These are phyloP conservation scores for Stenotaenia linearis DNA, from an alignment of 2,888 invertebrate genomes.

Conservation along the genomic window DNA sequence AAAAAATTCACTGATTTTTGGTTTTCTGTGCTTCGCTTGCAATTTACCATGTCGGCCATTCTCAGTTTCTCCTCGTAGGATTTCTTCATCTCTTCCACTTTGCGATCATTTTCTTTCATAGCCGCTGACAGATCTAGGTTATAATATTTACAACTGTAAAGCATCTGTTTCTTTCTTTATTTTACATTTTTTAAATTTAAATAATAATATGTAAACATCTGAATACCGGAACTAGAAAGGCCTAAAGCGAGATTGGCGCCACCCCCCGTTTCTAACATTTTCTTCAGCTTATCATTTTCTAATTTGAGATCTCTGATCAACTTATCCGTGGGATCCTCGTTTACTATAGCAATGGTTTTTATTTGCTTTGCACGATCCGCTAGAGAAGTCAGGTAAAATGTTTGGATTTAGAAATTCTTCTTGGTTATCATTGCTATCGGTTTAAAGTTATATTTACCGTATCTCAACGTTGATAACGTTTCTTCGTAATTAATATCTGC, in stretches of 20 bases:
- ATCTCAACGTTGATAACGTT: constrained; percentile 52
- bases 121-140: constrained; percentile 45
- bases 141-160: background rate
- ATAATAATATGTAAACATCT: background rate
- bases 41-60: constrained; percentile 40
- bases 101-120: constrained; percentile 50
- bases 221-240: background rate
- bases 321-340: constrained; percentile 55
- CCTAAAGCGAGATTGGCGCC: constrained; percentile 1
- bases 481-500: constrained; percentile 54
- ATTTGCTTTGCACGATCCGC: constrained; percentile 57
- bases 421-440: no score
- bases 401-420: no score
- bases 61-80: constrained; percentile 48
- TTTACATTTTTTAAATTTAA: background rate
- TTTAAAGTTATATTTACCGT: constrained; percentile 46
- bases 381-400: constrained; percentile 38
- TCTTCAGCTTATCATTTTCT: constrained; percentile 53
- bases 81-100: constrained; percentile 52
- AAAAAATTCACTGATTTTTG: background rate
- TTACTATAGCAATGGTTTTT: constrained; percentile 53
- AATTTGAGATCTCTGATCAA: constrained; percentile 54
- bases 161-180: background rate
- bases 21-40: background rate
- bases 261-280: constrained; percentile 46